A percentile compares a stretch with the other conserved stretches of the same genome.
phyloP scores from a whole-genome alignment of 1,140 invertebrate genomes.

The Chlorops oryzae region DNA sequence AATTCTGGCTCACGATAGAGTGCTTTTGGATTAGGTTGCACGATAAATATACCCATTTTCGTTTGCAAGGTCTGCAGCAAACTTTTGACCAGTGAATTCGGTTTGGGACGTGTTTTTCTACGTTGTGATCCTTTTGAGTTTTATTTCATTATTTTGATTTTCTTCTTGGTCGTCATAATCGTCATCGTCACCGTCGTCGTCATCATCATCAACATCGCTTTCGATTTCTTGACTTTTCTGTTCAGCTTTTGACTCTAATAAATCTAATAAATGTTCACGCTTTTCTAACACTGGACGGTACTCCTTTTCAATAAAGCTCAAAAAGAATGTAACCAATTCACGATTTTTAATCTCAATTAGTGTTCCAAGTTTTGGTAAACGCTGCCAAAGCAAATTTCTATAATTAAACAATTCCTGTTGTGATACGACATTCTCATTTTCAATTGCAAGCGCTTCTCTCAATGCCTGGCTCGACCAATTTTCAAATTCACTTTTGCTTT shows the following conservation, averaged over 20 bases:
- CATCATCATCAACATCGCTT: slow-evolving; percentile 26
- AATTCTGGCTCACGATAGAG: slow-evolving; percentile 70
- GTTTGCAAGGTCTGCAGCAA: slow-evolving; percentile 45
- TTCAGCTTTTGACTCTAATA: too few relatives aligned
- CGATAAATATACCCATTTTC: slow-evolving; percentile 64
- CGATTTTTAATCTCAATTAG: slow-evolving; percentile 72
- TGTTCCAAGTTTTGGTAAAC: slow-evolving; percentile 65
- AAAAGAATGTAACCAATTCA: slow-evolving; percentile 69
- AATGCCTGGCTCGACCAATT: slow-evolving; percentile 14
- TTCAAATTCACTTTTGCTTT: too few relatives aligned
- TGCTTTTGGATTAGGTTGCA: slow-evolving; percentile 73
- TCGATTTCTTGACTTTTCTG: too few relatives aligned
- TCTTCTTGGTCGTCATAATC: slow-evolving; percentile 10
- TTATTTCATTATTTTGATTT: slow-evolving; percentile 21
- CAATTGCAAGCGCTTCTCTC: slow-evolving; percentile 15
- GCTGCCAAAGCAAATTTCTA: slow-evolving; percentile 72
- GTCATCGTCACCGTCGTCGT: slow-evolving; percentile 8
- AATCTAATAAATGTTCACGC: too few relatives aligned
- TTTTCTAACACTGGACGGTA: slow-evolving; percentile 49
- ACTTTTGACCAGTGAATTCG: slow-evolving; percentile 20
- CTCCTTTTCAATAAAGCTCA: slow-evolving; percentile 69
- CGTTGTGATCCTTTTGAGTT: slow-evolving; percentile 9
- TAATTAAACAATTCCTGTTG: slow-evolving; percentile 55
- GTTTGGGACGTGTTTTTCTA: slow-evolving; percentile 8
- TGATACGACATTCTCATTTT: slow-evolving; percentile 5